These are phyloP conservation scores for Drosophila saltans DNA, from an alignment of 1,140 invertebrate genomes.

Conservation along the genomic window DNA sequence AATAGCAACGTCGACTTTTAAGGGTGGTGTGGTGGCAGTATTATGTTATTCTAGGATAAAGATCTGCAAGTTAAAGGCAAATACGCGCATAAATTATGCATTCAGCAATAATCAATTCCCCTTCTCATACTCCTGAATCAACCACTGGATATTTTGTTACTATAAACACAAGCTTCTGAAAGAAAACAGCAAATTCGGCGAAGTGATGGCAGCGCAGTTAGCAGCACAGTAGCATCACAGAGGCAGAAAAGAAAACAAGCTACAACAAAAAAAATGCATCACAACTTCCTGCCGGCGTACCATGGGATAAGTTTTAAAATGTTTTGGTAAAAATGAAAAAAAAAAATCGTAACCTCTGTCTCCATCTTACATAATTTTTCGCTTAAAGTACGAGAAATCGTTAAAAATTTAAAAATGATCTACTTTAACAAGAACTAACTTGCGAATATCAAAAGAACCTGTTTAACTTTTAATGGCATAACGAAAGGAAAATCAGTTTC, in stretches of 20 bases:
- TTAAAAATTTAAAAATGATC: too few species aligned
- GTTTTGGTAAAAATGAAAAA: background rate
- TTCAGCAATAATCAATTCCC: slow-evolving; percentile 14
- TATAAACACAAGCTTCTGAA: slow-evolving; percentile 15
- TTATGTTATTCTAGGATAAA: slow-evolving; percentile 58
- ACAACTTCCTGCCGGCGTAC: slow-evolving; percentile 15
- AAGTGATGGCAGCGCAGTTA: background rate
- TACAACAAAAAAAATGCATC: too few species aligned
- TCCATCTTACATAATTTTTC: too few species aligned
- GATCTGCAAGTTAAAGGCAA: slow-evolving; percentile 68
- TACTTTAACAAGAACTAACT: too few species aligned
- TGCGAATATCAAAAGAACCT: too few species aligned
- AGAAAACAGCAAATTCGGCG: slow-evolving; percentile 1
- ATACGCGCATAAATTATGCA: slow-evolving; percentile 41
- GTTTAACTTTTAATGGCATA: too few species aligned
- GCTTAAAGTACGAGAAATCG: too few species aligned
- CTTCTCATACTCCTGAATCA: too few species aligned
- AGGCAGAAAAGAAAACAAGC: slow-evolving; percentile 4
- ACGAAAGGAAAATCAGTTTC: too few species aligned
- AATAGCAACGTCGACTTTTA: slow-evolving; percentile 26
- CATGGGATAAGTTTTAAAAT: background rate
- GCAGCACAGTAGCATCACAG: background rate
- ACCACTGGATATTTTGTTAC: background rate
- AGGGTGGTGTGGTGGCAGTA: slow-evolving; percentile 66
- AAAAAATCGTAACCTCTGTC: too few species aligned